Evolutionary conservation across 2,113 vertebrate genomes (phyloP).

Genomic region (Vulpes vulpes): DNA sequence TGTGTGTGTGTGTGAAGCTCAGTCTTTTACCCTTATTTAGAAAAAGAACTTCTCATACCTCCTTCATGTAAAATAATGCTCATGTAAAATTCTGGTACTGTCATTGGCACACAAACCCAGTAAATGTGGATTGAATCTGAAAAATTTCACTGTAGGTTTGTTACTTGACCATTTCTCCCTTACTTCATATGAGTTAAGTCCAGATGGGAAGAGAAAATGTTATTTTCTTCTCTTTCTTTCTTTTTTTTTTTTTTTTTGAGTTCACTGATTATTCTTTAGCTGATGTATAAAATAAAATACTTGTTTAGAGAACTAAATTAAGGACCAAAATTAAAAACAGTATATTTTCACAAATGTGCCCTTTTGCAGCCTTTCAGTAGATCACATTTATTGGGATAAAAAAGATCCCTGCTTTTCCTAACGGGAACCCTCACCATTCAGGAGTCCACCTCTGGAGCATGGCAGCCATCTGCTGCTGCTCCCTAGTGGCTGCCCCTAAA

Average conservation of each 20-base stretch:
- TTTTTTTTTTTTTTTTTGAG: neutral
- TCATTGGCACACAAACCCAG: neutral
- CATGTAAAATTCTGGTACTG: neutral
- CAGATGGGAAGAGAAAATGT: neutral
- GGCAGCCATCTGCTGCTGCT: constrained; percentile 69
- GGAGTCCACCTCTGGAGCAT: neutral
- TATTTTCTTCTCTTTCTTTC: neutral
- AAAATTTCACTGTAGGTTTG: neutral
- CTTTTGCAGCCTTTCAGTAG: constrained; percentile 13
- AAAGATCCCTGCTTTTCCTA: neutral
- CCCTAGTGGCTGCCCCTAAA: constrained; percentile 56
- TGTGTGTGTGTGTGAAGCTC: neutral
- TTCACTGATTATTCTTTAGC: neutral
- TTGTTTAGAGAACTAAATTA: constrained; percentile 33
- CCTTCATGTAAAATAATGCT: neutral
- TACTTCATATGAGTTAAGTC: neutral
- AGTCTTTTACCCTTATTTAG: neutral
- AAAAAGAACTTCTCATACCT: neutral
- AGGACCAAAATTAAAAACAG: constrained; percentile 25
- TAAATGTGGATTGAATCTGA: neutral
- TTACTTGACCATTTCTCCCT: neutral
- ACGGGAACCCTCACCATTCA: neutral
- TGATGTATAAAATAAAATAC: neutral
- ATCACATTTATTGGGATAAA: constrained; percentile 1
- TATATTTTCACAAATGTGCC: neutral